phyloP scores from a whole-genome alignment of 1,140 invertebrate genomes.

The Drosophila malerkotliana region DNA sequence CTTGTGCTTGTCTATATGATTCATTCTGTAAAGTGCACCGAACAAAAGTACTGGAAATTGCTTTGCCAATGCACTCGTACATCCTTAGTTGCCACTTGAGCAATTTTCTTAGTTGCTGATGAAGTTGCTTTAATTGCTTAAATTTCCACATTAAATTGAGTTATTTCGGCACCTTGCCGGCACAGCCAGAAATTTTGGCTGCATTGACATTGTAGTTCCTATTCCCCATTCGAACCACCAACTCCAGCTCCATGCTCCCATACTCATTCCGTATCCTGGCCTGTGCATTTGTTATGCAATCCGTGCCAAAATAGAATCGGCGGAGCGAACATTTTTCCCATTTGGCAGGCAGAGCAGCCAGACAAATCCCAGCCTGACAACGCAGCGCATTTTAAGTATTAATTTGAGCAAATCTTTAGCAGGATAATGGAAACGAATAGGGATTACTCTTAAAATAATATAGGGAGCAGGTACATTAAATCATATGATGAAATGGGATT shows the following conservation, averaged over 20 bases:
- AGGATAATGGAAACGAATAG: constrained; percentile 5
- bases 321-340: constrained; percentile 68
- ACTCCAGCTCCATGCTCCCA: background rate
- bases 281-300: constrained; percentile 61
- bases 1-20: constrained; percentile 42
- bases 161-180: constrained; percentile 15
- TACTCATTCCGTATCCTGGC: constrained; percentile 8
- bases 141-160: constrained; percentile 42
- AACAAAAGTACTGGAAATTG: constrained; percentile 27
- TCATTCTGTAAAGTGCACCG: constrained; percentile 22
- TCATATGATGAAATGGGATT: no score
- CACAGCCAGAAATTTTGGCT: background rate
- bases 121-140: constrained; percentile 39
- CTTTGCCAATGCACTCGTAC: constrained; percentile 4
- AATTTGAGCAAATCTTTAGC: constrained; percentile 53
- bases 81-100: background rate
- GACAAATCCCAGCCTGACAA: constrained; percentile 75
- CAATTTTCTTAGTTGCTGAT: background rate
- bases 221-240: background rate
- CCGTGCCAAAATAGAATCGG: constrained; percentile 62
- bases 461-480: background rate
- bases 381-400: constrained; percentile 75
- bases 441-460: constrained; percentile 26
- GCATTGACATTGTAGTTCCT: background rate
- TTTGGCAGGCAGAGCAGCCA: constrained; percentile 61